Evolutionary conservation across 2,888 invertebrate genomes (phyloP), one percentile per base, ranked within the genome.

Genomic region (Drosophila leonis): DNA sequence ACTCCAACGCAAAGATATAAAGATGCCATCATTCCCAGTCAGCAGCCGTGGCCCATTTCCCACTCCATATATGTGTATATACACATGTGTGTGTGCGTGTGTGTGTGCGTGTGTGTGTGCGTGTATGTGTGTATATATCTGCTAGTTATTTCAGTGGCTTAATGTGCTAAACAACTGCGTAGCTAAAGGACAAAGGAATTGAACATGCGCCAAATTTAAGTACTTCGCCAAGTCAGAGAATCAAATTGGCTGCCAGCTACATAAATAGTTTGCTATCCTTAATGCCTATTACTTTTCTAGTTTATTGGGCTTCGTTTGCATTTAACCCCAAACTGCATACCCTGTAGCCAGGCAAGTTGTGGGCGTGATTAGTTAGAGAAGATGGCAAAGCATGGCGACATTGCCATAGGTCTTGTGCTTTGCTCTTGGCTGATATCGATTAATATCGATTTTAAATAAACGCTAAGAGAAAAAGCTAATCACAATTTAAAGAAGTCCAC

Each of bases 101-200:
- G 10, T 24, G 31, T 29, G 20, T 10, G 18, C 24, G 49, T 49
- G 42, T 44, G 39, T 35, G 42, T 31, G 12, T 20, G 4, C 9
- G 15, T 31, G 39, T 41, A 29, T 20, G 49, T 18, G 27, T 31
- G 12, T 52, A 33, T 57, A 12, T 62, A 33, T 55, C 13, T 61
- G 49, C 68, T 75, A 74, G 86, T 83, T 81, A 74, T 72, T 72
- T 78, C 77, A 83, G 86, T 85, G 77, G 83, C 86, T 83, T 83
- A 86, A 86, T 83, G 83, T 72, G 79, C 81, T 77, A 77, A 83
- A 83, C 79, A 83, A 85, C 83, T 83, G 83, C 72, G 75, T 71
- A 60, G 67, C 70, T 52, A 67, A 71, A 57, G 72, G 69, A 73
- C 68, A 74, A 72, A 48, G 59, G 71, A 60, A 80, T 66, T 78